These are phyloP conservation scores for Pheosia gnoma DNA, from an alignment of 2,888 invertebrate species.

Conservation along the genomic window DNA sequence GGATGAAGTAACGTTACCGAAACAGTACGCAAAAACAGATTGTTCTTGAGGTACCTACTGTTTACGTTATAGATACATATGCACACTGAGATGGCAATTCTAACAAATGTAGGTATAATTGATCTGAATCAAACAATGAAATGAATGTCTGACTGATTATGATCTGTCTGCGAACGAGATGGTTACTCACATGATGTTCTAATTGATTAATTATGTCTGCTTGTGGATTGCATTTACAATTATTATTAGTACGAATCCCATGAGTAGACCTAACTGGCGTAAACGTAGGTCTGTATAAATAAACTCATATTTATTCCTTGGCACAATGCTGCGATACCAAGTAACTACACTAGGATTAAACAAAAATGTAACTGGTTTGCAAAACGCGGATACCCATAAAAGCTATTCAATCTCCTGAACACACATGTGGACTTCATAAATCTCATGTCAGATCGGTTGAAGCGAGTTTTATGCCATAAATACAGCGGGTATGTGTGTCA, in stretches of 20 bases:
- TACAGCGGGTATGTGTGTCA: constrained; percentile 78
- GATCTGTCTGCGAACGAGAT: constrained; percentile 34
- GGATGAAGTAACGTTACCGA: no score
- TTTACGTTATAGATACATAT: not conserved
- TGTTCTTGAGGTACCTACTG: no score
- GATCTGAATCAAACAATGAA: constrained; percentile 59
- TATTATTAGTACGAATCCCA: not conserved
- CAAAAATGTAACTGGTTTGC: constrained; percentile 43
- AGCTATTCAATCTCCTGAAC: constrained; percentile 71
- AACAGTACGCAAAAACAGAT: no score
- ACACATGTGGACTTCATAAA: constrained; percentile 81
- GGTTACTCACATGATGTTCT: constrained; percentile 14
- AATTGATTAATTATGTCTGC: constrained; percentile 34
- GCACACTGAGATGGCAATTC: constrained; percentile 20
- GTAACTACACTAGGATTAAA: constrained; percentile 42
- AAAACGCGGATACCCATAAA: constrained; percentile 53
- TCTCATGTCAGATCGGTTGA: constrained; percentile 71
- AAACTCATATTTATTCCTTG: not conserved
- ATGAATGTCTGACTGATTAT: constrained; percentile 49
- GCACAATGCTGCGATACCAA: constrained; percentile 15
- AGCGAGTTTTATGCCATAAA: constrained; percentile 75
- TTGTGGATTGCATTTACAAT: not conserved
- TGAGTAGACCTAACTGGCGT: not conserved
- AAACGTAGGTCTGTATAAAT: no score
- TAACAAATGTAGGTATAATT: constrained; percentile 48